Percentiles rank a stretch among this genome's conserved stretches.
phyloP scores from a whole-genome alignment of 2,797 vertebrate genomes.

The Bovichtus variegatus region DNA sequence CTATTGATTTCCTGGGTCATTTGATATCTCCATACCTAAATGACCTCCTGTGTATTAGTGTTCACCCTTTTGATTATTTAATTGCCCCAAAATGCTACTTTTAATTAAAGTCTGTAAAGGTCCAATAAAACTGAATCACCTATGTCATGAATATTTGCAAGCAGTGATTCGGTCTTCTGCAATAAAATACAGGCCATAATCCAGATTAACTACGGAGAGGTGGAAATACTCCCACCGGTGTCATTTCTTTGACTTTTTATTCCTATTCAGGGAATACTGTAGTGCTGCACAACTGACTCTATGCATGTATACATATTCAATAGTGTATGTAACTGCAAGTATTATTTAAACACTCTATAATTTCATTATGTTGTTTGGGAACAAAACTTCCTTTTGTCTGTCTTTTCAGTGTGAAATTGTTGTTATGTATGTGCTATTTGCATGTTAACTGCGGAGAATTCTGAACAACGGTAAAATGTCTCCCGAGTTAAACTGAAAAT shows the following conservation, averaged over 20 bases:
- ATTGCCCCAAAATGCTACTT: conserved; percentile 56
- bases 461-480: neutral
- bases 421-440: neutral
- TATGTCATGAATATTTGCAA: conserved; percentile 27
- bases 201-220: conserved; percentile 17
- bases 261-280: conserved; percentile 10
- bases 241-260: conserved; percentile 33
- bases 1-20: conserved; percentile 63
- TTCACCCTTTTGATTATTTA: conserved; percentile 57
- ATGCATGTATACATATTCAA: neutral
- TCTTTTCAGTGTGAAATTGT: neutral
- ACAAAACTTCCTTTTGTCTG: neutral
- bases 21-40: conserved; percentile 58
- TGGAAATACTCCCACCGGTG: conserved; percentile 22
- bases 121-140: conserved; percentile 46
- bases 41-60: conserved; percentile 36
- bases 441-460: neutral
- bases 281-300: neutral
- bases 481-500: conserved; percentile 3
- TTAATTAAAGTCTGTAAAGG: conserved; percentile 60
- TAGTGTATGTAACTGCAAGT: neutral
- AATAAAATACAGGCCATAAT: conserved; percentile 35
- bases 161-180: conserved; percentile 25
- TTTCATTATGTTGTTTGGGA: neutral
- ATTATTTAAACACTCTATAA: neutral